Evolutionary conservation across 2,888 invertebrate genomes (phyloP).

Genomic region (Nyleta sp.): DNA sequence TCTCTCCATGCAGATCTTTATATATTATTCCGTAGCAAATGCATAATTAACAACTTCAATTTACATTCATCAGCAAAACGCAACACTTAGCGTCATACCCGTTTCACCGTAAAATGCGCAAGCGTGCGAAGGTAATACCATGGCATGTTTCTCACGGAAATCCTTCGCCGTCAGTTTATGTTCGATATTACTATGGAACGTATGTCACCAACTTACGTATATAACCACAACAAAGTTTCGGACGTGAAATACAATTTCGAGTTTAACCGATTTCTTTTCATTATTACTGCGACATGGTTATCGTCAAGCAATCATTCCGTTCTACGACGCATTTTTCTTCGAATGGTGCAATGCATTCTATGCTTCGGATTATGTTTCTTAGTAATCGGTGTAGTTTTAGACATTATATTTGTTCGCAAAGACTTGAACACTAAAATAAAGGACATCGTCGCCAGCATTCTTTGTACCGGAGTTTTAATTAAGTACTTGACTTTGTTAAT

Average conservation of each 20-base stretch:
- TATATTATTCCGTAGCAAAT: too few relatives aligned
- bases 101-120: too few relatives aligned
- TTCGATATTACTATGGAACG: too few relatives aligned
- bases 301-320: background rate
- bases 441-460: background rate
- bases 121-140: too few relatives aligned
- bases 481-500: background rate
- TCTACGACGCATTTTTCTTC: background rate
- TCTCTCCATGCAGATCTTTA: too few relatives aligned
- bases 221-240: background rate
- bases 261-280: background rate
- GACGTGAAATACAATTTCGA: background rate
- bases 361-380: background rate
- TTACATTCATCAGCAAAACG: too few relatives aligned
- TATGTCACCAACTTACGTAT: background rate
- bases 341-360: background rate
- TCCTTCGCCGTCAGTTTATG: too few relatives aligned
- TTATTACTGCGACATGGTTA: background rate
- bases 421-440: background rate
- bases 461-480: background rate
- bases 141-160: too few relatives aligned
- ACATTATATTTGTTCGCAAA: background rate
- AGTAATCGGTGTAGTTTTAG: background rate
- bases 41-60: too few relatives aligned
- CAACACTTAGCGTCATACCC: too few relatives aligned